Evolutionary conservation across 2,113 vertebrate genomes (phyloP).

Genomic region (Coregonus clupeaformis): DNA sequence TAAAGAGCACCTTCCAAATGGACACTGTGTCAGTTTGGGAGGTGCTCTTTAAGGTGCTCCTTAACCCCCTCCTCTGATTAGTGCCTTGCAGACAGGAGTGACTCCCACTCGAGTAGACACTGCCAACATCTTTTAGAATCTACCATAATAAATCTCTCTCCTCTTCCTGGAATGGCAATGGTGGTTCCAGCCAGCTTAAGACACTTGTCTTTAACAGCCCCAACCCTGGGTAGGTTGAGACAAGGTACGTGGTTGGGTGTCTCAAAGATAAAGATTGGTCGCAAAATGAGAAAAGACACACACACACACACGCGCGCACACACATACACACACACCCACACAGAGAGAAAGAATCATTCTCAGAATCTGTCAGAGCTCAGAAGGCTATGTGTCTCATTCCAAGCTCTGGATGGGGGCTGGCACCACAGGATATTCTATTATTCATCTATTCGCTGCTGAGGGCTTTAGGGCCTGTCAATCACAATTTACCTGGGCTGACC

Average conservation of each 20-base stretch:
- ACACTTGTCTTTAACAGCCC: no score
- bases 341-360: conserved; percentile 53
- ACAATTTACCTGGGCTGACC: conserved; percentile 51
- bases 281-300: not conserved
- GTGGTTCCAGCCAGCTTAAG: no score
- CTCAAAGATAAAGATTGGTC: no score
- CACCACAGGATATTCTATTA: conserved; percentile 63
- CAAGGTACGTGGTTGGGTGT: no score
- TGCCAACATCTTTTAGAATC: no score
- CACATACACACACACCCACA: not conserved
- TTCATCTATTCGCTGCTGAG: conserved; percentile 64
- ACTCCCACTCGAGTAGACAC: conserved; percentile 9
- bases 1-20: no score
- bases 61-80: conserved; percentile 68
- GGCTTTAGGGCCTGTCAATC: conserved; percentile 65
- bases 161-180: no score
- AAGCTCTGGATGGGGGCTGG: conserved; percentile 47
- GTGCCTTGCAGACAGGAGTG: conserved; percentile 58
- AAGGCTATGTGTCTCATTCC: conserved; percentile 58
- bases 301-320: not conserved
- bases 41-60: no score
- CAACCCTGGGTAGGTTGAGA: no score
- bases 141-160: no score
- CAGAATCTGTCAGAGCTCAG: conserved; percentile 60
- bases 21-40: no score